Percentiles rank a stretch among this genome's conserved stretches.
Conservation (phyloP, 2,113 vertebrate species). For the Osmerus mordax region DNA sequence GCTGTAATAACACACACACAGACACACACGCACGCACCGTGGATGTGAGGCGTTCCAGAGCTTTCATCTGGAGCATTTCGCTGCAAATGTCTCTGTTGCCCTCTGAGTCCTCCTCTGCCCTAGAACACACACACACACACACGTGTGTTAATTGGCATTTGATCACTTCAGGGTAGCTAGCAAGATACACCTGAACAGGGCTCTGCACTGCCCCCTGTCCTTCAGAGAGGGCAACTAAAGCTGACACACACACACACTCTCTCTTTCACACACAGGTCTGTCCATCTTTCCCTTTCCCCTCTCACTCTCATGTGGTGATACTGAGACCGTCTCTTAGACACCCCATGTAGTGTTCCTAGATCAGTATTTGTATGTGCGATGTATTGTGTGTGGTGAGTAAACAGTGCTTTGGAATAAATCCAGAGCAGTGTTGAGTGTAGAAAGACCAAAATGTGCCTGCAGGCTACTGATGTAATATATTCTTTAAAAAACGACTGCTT, state of each 20-base stretch:
- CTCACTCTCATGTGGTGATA: constrained; percentile 39
- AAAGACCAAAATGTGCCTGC: constrained; percentile 26
- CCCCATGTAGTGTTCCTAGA: constrained; percentile 12
- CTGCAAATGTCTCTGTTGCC: constrained; percentile 85
- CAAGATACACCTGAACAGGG: neutral
- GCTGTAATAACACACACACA: constrained; percentile 3
- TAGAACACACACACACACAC: constrained; percentile 46
- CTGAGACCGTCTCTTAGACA: neutral
- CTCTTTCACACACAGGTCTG: constrained; percentile 1
- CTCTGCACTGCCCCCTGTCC: constrained; percentile 51
- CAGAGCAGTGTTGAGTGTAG: constrained; percentile 33
- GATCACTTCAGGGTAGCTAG: too few species aligned
- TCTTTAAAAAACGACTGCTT: constrained; percentile 40
- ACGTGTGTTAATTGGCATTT: constrained; percentile 16
- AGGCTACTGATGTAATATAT: constrained; percentile 40
- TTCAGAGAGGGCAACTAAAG: constrained; percentile 34
- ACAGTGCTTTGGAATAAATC: constrained; percentile 42
- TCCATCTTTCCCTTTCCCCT: constrained; percentile 1
- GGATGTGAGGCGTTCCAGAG: constrained; percentile 88
- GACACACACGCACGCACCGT: constrained; percentile 72
- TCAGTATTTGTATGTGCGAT: constrained; percentile 22
- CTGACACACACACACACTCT: neutral
- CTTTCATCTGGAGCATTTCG: constrained; percentile 86
- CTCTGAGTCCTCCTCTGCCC: constrained; percentile 84
- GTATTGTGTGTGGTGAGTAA: constrained; percentile 9